Conservation (phyloP, 1,140 invertebrate species). For the Drosophila nannoptera region DNA sequence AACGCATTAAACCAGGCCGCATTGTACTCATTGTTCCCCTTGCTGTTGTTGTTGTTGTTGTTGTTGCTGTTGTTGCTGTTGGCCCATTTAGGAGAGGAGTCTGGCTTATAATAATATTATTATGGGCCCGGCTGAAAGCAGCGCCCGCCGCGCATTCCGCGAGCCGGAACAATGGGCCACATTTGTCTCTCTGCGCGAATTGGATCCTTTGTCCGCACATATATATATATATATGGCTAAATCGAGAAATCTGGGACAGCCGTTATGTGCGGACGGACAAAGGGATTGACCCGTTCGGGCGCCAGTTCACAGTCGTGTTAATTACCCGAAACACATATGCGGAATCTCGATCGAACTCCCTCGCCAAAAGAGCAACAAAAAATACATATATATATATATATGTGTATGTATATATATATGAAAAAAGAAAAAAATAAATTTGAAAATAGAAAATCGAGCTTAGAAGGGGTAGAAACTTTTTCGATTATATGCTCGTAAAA, state of each 20-base stretch:
- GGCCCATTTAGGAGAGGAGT: not conserved
- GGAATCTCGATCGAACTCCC: not conserved
- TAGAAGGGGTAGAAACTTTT: conserved; percentile 58
- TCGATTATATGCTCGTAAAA: conserved; percentile 77
- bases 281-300: not conserved
- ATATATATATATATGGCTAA: no score
- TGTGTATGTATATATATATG: not conserved
- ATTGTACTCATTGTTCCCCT: not conserved
- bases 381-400: not conserved
- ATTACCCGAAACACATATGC: not conserved
- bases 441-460: conserved; percentile 4
- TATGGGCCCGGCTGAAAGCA: not conserved
- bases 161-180: not conserved
- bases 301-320: not conserved
- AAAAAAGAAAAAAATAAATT: not conserved
- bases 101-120: conserved; percentile 5
- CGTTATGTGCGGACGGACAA: not conserved
- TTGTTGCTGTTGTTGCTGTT: not conserved
- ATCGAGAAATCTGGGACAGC: not conserved
- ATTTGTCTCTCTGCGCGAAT: not conserved
- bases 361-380: no score
- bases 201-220: not conserved
- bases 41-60: not conserved
- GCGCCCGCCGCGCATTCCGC: not conserved
- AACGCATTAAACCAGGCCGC: not conserved